Evolutionary conservation across 2,888 invertebrate genomes (phyloP).

Genomic region (Rhopalosiphum nymphaeae): DNA sequence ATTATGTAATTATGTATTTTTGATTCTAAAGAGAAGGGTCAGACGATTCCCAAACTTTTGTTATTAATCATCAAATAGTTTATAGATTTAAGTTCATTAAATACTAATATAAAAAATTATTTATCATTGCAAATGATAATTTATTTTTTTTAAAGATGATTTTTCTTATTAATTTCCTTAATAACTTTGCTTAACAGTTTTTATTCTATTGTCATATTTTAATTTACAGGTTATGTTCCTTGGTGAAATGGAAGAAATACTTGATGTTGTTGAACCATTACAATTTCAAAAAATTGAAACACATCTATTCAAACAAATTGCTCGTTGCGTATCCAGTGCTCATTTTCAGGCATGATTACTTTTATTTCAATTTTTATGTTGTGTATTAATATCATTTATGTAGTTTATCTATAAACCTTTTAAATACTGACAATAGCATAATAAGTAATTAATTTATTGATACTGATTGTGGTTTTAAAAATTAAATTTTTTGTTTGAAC

Average conservation of each 20-base stretch:
- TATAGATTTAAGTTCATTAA: background rate
- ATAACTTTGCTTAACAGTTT: background rate
- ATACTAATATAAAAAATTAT: background rate
- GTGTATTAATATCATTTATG: background rate
- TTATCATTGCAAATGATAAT: background rate
- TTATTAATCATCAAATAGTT: background rate
- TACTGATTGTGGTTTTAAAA: background rate
- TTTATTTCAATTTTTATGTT: background rate
- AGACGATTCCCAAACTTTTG: background rate
- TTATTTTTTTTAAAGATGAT: no score
- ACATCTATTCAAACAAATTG: conserved; percentile 97
- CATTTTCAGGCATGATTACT: conserved; percentile 90
- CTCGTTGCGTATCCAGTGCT: conserved; percentile 99
- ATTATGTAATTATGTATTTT: background rate
- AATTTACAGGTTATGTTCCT: conserved; percentile 93
- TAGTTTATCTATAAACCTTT: background rate
- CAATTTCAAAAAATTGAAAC: conserved; percentile 99
- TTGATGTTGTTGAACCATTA: conserved; percentile 99
- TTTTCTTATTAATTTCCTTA: background rate
- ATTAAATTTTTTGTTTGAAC: background rate
- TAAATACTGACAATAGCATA: background rate
- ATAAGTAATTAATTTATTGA: background rate
- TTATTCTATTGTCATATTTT: conserved; percentile 54
- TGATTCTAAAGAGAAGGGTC: background rate
- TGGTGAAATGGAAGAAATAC: conserved; percentile 98